These are phyloP conservation scores for Morus bassanus DNA, from an alignment of 2,797 vertebrate species.

Conservation along the genomic window DNA sequence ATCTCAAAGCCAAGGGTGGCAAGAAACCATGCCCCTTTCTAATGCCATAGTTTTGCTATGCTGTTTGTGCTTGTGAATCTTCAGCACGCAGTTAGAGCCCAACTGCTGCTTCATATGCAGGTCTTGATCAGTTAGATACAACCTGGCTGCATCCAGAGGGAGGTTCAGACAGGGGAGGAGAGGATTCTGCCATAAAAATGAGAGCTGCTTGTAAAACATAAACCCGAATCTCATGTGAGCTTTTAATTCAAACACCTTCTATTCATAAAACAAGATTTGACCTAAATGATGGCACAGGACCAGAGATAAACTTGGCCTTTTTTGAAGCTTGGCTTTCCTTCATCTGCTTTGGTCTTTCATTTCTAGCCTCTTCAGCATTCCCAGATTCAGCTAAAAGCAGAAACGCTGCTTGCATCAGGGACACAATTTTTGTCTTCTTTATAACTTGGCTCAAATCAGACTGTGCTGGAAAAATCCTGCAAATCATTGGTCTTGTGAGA, in stretches of 20 bases:
- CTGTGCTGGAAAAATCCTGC: background rate
- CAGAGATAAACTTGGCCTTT: background rate
- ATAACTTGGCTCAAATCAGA: background rate
- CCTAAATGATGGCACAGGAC: background rate
- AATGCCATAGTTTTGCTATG: background rate
- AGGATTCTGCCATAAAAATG: background rate
- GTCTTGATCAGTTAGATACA: background rate
- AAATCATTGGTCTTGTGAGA: background rate
- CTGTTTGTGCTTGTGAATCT: background rate
- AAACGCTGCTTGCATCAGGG: background rate
- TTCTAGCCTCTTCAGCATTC: background rate
- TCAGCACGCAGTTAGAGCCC: background rate
- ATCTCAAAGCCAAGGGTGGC: background rate
- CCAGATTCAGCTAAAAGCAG: background rate
- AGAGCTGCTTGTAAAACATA: background rate
- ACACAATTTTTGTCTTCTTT: background rate
- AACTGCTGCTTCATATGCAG: background rate
- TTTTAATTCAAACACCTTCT: background rate
- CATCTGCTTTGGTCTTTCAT: background rate
- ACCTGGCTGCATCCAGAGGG: background rate
- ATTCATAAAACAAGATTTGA: background rate
- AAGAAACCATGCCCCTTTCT: background rate
- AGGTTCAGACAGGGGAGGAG: background rate
- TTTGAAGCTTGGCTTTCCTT: background rate
- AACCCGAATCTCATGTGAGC: background rate